Evolutionary conservation across 2,113 vertebrate species (phyloP), one percentile per base, ranked within the genome.

Genomic region (Muntiacus reevesi): DNA sequence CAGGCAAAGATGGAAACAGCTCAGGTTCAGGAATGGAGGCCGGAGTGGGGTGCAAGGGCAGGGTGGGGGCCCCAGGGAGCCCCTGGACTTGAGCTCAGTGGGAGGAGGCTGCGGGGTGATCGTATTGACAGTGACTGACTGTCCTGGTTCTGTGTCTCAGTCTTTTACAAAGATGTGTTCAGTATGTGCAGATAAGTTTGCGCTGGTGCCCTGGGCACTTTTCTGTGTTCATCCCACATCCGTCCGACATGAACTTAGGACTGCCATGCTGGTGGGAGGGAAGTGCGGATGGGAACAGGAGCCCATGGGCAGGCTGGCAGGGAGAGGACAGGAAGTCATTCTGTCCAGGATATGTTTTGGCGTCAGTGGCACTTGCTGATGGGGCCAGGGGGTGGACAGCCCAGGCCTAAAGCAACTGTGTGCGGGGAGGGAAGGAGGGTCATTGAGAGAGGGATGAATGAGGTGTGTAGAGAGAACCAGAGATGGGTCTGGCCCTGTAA

Each of bases 191-290:
- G 79, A 50, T 2, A 5, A 21, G 17, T 45, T 50, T 57, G 11
- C 0, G 3, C 8, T 5, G 36, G 13, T 25, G 9, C 12, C 13
- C 36, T 1, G 0, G 33, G 27, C 7, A 7, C 27, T 36, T 23
- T 47, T 54, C 47, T 57, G 3, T 27, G 1, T 28, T 43, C 3
- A 0, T 67, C 15, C 60, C 16, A 7, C 5, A 59, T 47, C 21
- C 7, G 19, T 47, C 21, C 7, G 19, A 1, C 71, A 25, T 12
- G 2, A 23, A 93, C 43, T 91, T 54, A 8, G 47, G 30, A 6
- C 27, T 4, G 6, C n/a, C 3, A 15, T 3, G 79, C n/a, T 64
- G 1, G 67, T 50, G 54, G 60, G 30, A 47, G n/a, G 52, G 55
- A 79, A 33, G 71, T 11, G 4, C 9, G 40, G 30, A 19, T 36